Evolutionary conservation across 1,140 invertebrate species (phyloP).

Genomic region (Neodiprion lecontei): DNA sequence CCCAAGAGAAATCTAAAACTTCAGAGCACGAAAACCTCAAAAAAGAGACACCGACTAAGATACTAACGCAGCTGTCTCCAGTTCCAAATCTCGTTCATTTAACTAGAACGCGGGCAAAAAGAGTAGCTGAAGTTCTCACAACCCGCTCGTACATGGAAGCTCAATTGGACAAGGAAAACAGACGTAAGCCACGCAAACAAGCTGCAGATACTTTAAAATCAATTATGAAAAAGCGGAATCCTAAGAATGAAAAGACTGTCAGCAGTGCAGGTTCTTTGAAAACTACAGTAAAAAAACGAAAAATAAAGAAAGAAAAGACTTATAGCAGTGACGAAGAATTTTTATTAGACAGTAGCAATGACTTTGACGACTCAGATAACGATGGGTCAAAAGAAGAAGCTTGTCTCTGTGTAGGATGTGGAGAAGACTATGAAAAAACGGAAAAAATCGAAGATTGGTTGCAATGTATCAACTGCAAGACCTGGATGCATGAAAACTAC

Average conservation of each 20-base stretch:
- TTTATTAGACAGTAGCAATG: slow-evolving; percentile 12
- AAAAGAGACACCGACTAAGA: too few relatives aligned
- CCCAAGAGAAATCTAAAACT: slow-evolving; percentile 9
- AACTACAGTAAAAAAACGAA: background rate
- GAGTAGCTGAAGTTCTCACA: background rate
- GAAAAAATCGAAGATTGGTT: slow-evolving; percentile 22
- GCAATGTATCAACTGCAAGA: slow-evolving; percentile 20
- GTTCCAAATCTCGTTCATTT: too few relatives aligned
- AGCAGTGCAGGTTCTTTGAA: too few relatives aligned
- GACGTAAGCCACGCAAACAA: too few relatives aligned
- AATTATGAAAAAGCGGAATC: too few relatives aligned
- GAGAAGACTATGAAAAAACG: slow-evolving; percentile 19
- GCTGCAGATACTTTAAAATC: too few relatives aligned
- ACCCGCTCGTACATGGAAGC: background rate
- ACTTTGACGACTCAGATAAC: background rate
- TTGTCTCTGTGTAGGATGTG: slow-evolving; percentile 14
- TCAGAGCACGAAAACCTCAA: background rate
- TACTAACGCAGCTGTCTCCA: too few relatives aligned
- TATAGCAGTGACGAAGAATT: background rate
- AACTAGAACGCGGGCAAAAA: background rate
- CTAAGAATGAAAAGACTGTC: too few relatives aligned
- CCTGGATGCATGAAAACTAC: slow-evolving; percentile 24
- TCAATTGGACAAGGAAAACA: too few relatives aligned
- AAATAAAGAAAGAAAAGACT: slow-evolving; percentile 3
- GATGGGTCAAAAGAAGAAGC: background rate